phyloP scores from a whole-genome alignment of 2,888 invertebrate species.

The Hedya salicella region DNA sequence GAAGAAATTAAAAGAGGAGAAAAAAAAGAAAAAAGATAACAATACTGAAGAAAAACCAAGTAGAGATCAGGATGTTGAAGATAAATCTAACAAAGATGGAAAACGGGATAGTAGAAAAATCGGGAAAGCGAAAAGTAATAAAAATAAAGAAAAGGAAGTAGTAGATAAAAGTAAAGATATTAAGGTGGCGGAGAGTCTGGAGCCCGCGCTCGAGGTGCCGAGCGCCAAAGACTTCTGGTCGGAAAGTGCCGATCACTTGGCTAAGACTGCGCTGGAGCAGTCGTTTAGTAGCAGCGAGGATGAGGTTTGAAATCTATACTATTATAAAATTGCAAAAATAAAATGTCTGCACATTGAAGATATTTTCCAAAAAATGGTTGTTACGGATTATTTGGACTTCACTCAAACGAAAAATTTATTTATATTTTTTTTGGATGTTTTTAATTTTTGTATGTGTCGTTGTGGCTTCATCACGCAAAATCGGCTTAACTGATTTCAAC shows the following conservation, averaged over 20 bases:
- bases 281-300: constrained; percentile 75
- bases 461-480: no score
- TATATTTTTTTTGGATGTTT: no score
- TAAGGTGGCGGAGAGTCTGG: constrained; percentile 59
- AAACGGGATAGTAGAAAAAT: constrained; percentile 47
- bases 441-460: no score
- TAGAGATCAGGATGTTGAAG: constrained; percentile 49
- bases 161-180: constrained; percentile 48
- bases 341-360: no score
- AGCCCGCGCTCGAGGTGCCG: constrained; percentile 68
- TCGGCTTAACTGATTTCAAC: no score
- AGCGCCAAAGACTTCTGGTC: constrained; percentile 77
- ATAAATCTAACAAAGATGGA: constrained; percentile 44
- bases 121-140: constrained; percentile 46
- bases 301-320: constrained; percentile 61
- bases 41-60: constrained; percentile 46
- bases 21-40: constrained; percentile 41
- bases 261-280: constrained; percentile 52
- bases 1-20: constrained; percentile 40
- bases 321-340: no score
- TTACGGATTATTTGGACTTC: no score
- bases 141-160: constrained; percentile 50
- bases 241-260: constrained; percentile 47
- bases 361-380: no score
- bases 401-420: no score